phyloP scores from a whole-genome alignment of 2,113 vertebrate genomes.

The Crotalus tigris region DNA sequence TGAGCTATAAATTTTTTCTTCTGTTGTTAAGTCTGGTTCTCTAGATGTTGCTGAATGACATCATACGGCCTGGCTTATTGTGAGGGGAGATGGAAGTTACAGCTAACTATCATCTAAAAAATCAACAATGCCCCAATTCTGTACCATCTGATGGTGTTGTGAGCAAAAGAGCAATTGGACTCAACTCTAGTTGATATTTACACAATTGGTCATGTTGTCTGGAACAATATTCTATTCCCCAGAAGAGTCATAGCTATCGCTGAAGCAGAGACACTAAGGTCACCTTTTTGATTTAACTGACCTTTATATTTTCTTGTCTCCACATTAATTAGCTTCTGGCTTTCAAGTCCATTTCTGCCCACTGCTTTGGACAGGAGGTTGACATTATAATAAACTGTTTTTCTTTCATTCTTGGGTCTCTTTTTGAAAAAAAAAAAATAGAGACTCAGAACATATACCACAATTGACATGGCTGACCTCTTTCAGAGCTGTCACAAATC shows the following conservation, averaged over 20 bases:
- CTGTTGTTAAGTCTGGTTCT: neutral
- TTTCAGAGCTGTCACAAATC: conserved; percentile 38
- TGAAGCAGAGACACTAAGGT: conserved; percentile 4
- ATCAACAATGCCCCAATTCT: neutral
- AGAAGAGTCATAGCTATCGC: neutral
- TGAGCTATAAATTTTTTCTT: neutral
- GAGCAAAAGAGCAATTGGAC: neutral
- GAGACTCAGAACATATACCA: conserved; percentile 26
- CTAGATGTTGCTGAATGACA: neutral
- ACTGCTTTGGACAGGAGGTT: conserved; percentile 22
- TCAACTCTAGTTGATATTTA: neutral
- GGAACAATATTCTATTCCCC: neutral
- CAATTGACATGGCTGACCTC: conserved; percentile 53
- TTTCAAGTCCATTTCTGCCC: neutral
- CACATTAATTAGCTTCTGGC: conserved; percentile 18
- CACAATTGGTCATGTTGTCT: neutral
- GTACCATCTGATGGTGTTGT: neutral
- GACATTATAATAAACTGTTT: conserved; percentile 45
- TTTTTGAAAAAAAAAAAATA: conserved; percentile 43
- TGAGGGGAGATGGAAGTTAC: neutral
- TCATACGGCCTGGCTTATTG: neutral
- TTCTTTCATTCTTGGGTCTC: conserved; percentile 33
- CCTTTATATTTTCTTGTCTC: conserved; percentile 18
- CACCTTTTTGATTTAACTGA: conserved; percentile 20
- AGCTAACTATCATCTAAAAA: neutral